These are phyloP conservation scores for Drosophila cracens DNA, from an alignment of 2,888 invertebrate genomes.

Conservation along the genomic window DNA sequence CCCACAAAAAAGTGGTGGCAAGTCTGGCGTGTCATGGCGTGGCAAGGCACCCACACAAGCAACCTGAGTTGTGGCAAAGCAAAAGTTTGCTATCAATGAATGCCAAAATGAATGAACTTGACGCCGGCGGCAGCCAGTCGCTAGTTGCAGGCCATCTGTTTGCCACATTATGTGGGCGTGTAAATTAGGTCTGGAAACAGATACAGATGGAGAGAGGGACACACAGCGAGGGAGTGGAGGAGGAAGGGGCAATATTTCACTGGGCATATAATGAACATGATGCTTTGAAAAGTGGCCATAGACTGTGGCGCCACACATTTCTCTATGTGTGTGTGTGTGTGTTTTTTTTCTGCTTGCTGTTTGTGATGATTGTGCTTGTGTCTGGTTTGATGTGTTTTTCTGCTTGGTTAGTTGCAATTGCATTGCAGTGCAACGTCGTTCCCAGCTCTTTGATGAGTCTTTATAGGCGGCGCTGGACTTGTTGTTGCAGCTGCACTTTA, in stretches of 20 bases:
- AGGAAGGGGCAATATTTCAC: slow-evolving; percentile 8
- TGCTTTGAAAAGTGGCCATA: slow-evolving; percentile 35
- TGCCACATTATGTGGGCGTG: slow-evolving; percentile 56
- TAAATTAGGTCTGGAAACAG: slow-evolving; percentile 59
- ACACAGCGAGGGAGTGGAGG: not conserved
- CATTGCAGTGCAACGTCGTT: not conserved
- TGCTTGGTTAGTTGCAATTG: slow-evolving; percentile 21
- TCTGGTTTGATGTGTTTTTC: not conserved
- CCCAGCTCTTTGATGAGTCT: not conserved
- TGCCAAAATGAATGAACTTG: slow-evolving; percentile 73
- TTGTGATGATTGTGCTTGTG: slow-evolving; percentile 1
- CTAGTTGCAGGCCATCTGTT: slow-evolving; percentile 22
- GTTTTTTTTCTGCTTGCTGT: not conserved
- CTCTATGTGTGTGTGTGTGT: slow-evolving; percentile 1
- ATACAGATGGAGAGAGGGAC: not conserved
- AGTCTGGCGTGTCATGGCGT: slow-evolving; percentile 11
- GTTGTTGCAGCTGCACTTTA: not conserved
- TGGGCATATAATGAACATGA: slow-evolving; percentile 60
- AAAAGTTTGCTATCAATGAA: slow-evolving; percentile 63
- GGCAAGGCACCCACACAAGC: slow-evolving; percentile 29
- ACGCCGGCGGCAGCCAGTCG: slow-evolving; percentile 29
- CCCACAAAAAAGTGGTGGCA: not conserved
- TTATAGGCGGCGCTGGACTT: not conserved
- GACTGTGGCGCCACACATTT: slow-evolving; percentile 32
- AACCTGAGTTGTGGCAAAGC: slow-evolving; percentile 28